These are phyloP conservation scores for Diplazon laetatorius DNA, from an alignment of 2,888 invertebrate species.

Conservation along the genomic window DNA sequence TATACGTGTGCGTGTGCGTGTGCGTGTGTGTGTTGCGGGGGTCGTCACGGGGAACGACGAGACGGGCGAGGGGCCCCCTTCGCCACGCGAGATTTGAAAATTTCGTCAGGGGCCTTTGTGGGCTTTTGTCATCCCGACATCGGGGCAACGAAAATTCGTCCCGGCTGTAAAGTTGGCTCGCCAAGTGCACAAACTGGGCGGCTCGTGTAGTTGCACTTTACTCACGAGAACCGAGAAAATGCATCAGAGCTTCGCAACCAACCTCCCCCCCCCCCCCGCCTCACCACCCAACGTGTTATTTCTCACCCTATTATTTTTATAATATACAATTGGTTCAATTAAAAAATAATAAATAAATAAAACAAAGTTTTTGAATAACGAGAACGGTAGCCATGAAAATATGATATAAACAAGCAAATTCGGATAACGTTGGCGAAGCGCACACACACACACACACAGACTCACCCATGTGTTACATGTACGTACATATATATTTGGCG, in stretches of 20 bases:
- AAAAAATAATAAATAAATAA: background rate
- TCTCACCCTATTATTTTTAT: background rate
- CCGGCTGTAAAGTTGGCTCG: slow-evolving; percentile 66
- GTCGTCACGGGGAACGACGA: slow-evolving; percentile 54
- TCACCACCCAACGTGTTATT: too few species aligned
- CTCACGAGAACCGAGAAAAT: slow-evolving; percentile 43
- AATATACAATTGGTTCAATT: too few species aligned
- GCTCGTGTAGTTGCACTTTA: slow-evolving; percentile 2
- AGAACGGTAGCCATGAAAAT: too few species aligned
- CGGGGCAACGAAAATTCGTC: slow-evolving; percentile 65
- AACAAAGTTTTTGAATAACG: too few species aligned
- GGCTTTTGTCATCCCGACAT: slow-evolving; percentile 63
- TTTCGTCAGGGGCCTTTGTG: slow-evolving; percentile 69
- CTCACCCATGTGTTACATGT: slow-evolving; percentile 25
- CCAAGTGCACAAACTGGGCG: slow-evolving; percentile 63
- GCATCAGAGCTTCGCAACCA: slow-evolving; percentile 20
- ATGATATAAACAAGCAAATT: slow-evolving; percentile 12
- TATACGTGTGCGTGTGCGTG: slow-evolving; percentile 31
- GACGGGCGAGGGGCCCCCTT: slow-evolving; percentile 55
- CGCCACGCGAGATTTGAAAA: slow-evolving; percentile 74
- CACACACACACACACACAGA: background rate
- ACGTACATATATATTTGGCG: background rate
- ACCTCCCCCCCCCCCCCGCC: too few species aligned
- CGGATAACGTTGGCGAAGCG: too few species aligned
- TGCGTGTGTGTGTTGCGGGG: slow-evolving; percentile 31